These are phyloP conservation scores for Cotesia congregata DNA, from an alignment of 2,888 invertebrate genomes.

Conservation along the genomic window DNA sequence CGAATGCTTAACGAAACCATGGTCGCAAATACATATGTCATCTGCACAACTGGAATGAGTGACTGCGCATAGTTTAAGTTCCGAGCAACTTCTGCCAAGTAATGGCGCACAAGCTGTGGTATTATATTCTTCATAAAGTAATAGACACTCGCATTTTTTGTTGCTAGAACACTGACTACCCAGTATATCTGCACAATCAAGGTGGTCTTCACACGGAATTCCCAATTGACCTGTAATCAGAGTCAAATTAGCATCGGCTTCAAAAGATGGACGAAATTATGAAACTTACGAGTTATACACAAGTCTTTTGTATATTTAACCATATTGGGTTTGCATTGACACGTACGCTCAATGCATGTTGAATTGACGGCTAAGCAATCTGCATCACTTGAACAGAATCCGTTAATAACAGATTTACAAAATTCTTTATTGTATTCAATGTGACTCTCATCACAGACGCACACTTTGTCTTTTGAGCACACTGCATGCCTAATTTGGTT, in stretches of 20 bases:
- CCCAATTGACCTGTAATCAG: neutral
- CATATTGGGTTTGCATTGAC: neutral
- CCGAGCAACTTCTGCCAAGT: neutral
- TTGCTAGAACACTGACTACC: neutral
- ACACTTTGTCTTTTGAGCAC: neutral
- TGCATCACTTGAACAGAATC: neutral
- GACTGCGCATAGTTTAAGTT: neutral
- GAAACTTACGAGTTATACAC: neutral
- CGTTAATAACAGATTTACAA: neutral
- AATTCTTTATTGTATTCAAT: neutral
- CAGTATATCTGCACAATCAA: neutral
- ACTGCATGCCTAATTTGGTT: neutral
- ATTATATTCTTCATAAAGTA: neutral
- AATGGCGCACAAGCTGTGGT: neutral
- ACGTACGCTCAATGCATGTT: neutral
- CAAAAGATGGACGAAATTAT: neutral
- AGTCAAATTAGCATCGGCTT: neutral
- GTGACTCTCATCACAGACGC: neutral
- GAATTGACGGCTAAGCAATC: neutral
- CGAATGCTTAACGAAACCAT: neutral
- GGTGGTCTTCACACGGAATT: neutral
- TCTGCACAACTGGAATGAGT: neutral
- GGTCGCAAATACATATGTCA: neutral
- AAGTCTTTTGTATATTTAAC: neutral
- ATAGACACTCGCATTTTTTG: neutral